Evolutionary conservation across 2,797 vertebrate species (phyloP).

Genomic region (Rallus crepitans): DNA sequence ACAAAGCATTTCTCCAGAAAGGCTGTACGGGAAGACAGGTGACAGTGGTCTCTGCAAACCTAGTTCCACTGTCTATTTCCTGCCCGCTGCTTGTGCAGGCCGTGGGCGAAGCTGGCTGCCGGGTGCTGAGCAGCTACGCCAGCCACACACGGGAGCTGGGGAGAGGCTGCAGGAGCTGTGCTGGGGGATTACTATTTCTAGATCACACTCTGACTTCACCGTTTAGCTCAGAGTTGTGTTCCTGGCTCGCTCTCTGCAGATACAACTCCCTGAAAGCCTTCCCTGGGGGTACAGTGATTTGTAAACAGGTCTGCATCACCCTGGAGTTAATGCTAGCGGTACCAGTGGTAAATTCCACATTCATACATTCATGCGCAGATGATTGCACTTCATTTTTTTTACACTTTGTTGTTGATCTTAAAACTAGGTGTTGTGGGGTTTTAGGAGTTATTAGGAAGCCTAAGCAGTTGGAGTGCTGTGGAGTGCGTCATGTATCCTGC

Average conservation of each 20-base stretch:
- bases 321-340: neutral
- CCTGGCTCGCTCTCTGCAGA: neutral
- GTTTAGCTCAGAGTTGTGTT: neutral
- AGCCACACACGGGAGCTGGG: neutral
- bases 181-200: neutral
- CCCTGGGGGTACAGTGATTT: neutral
- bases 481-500: neutral
- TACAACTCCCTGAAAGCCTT: neutral
- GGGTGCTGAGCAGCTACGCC: neutral
- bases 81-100: rapidly evolving
- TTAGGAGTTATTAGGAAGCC: neutral
- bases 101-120: rapidly evolving
- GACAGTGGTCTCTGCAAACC: neutral
- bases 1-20: neutral
- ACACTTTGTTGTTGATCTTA: neutral
- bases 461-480: neutral
- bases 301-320: neutral
- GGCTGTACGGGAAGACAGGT: neutral
- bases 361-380: neutral
- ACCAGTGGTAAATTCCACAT: neutral
- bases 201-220: neutral
- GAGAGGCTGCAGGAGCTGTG: neutral
- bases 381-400: neutral
- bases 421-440: neutral
- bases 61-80: neutral